Base-by-base conservation (phyloP, 2,888 invertebrate genomes). In the Sthenelais limicola region DNA sequence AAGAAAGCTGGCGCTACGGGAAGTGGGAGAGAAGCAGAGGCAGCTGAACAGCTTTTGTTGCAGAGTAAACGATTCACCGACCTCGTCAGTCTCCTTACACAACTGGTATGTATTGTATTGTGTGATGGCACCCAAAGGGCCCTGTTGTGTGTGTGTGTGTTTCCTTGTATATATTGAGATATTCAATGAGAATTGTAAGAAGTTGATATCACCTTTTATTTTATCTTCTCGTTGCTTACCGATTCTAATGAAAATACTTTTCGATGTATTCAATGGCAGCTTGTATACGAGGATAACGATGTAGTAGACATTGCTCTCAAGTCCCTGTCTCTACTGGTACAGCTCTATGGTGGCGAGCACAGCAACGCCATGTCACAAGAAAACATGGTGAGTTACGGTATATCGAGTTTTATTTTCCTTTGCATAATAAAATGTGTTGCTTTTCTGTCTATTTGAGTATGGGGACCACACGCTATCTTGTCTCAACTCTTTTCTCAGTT, bases 301-400 rank as follows among this genome's bases (percentile, higher is more conserved):
- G 81, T 88, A 3, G 81, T 83, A 38, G 87, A 88, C 48, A 73
- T 82, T 30, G 78, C 86, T 4, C 78, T 83, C 51, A 86, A 85
- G 76, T 82, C 82, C 67, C 78, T 88, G 66, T 87, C 87, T 7
- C 79, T 87, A 51, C 77, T 87, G 54, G 85, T 87, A 0, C 87
- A 88, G 77, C 78, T 88, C 71, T 88, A 85, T 82, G 88, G 88
- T n/a, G 87, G 87, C n/a, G 87, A 87, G 75, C 81, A 83, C 73
- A 79, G 81, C 67, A 84, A 87, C 18, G 80, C 86, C 26, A 67
- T 87, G 73, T 80, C 83, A 3, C 74, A 78, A 67, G 85, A 86
- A 70, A 86, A 86, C 73, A 83, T 86, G 85, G 86, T 85, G 70
- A 66, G 68, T 49, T 21, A 33, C 9, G n/a, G n/a, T n/a, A n/a